Conservation (phyloP, 2,888 invertebrate genomes). For the Holacanthella duospinosa region DNA sequence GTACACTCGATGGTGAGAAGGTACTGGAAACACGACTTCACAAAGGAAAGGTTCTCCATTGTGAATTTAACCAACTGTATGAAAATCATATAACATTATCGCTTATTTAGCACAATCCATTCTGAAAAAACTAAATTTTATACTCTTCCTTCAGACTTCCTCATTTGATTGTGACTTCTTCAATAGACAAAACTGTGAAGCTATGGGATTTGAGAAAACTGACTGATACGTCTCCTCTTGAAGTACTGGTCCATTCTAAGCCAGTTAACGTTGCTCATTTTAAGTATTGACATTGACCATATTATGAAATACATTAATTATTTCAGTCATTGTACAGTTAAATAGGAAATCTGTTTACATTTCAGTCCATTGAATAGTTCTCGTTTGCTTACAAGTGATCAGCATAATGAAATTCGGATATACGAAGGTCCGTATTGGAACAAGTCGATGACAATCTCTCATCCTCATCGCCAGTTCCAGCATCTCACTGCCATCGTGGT, state of each 20-base stretch:
- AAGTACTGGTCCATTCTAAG: conserved; percentile 13
- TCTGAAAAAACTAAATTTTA: neutral
- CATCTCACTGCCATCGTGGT: conserved; percentile 31
- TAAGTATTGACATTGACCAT: conserved; percentile 12
- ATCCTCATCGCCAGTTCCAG: conserved; percentile 35
- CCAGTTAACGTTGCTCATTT: conserved; percentile 29
- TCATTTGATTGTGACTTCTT: conserved; percentile 25
- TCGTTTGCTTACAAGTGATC: conserved; percentile 33
- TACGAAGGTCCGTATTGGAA: conserved; percentile 28
- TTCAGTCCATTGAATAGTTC: conserved; percentile 19
- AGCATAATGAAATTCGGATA: conserved; percentile 29
- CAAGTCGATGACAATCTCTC: conserved; percentile 18
- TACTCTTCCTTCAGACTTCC: conserved; percentile 19
- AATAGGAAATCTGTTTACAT: too few species aligned
- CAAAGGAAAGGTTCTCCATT: conserved; percentile 30
- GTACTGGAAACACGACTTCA: conserved; percentile 15
- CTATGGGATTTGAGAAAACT: conserved; percentile 34
- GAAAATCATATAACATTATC: neutral
- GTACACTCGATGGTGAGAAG: conserved; percentile 20
- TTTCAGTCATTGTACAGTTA: neutral
- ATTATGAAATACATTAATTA: neutral
- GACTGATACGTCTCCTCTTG: conserved; percentile 6
- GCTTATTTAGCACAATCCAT: neutral
- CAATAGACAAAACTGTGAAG: conserved; percentile 15
- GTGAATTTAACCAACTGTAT: conserved; percentile 31